Evolutionary conservation across 2,797 vertebrate species (phyloP).

Genomic region (Channa striata): DNA sequence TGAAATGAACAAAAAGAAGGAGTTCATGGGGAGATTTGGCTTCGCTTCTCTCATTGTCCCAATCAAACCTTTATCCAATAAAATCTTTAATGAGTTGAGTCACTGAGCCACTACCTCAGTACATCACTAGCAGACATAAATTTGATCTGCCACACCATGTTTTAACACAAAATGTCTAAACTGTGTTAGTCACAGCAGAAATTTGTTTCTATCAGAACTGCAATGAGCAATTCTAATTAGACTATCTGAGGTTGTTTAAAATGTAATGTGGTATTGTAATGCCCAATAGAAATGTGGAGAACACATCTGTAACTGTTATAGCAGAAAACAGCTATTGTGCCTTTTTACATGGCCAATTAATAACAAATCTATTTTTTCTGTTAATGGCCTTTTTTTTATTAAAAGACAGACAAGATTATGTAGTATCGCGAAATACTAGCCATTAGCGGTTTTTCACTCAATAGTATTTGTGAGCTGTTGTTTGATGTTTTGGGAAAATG

Average conservation of each 20-base stretch:
- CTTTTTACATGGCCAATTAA: too few species aligned
- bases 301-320: conserved; percentile 5
- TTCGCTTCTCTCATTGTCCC: conserved; percentile 38
- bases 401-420: too few species aligned
- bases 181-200: conserved; percentile 13
- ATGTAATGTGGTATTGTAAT: neutral
- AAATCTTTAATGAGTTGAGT: conserved; percentile 69
- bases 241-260: conserved; percentile 12
- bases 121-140: conserved; percentile 61
- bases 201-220: conserved; percentile 11
- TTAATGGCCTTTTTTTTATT: neutral
- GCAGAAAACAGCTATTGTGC: neutral
- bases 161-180: conserved; percentile 54
- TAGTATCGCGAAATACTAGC: neutral
- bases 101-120: conserved; percentile 45
- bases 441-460: neutral
- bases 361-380: neutral
- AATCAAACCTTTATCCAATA: conserved; percentile 63
- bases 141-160: conserved; percentile 61
- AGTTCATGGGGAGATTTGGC: conserved; percentile 37
- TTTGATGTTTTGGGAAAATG: neutral
- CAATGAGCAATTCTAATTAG: conserved; percentile 27
- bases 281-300: neutral
- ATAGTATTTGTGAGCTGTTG: neutral
- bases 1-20: conserved; percentile 57